Base-by-base conservation (phyloP, 2,888 invertebrate genomes). In the Steinernema carpocapsae region DNA sequence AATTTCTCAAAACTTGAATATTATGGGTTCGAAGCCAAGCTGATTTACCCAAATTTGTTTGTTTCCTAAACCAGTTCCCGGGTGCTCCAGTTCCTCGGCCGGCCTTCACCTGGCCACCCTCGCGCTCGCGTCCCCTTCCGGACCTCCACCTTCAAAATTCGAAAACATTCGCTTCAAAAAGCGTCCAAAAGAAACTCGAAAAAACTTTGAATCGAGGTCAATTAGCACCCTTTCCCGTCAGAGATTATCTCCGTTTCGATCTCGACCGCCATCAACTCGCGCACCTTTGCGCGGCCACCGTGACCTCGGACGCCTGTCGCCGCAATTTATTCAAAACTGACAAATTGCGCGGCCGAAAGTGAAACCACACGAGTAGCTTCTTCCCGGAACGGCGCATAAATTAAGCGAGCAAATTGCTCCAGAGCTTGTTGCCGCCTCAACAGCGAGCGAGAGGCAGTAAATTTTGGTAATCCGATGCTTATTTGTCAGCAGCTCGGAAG, bases 191-290 rank as follows among this genome's bases (percentile, higher is more conserved):
- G 7, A 43, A 43, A 7, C 43, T 43, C 43, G 10, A 43, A 43
- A 43, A 43, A 43, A 43, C 43, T 14, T 14, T 17, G 6, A 56
- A 56, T 56, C 26, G 22, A 56, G 56, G 56, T 56, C 56, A 56
- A 56, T 56, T 56, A 26, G 22, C 56, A n/a, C n/a, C n/a, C 26
- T 19, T 19, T 14, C 56, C 24, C 56, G 7, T 10, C n/a, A n/a
- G 14, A 3, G 26, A 56, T 56, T 56, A 56, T 56, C 56, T 12
- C 56, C 56, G 56, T 56, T 56, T 56, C 26, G 56, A 56, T 56
- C 56, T 56, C 26, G 56, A 56, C 56, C 56, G 22, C 56, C 51
- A 43, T 43, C 43, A 43, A 12, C 43, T 14, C 43, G 43, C 51
- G 12, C 12, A 26, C 2, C 26, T 26, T 6, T 56, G n/a, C 3